phyloP scores from a whole-genome alignment of 2,797 vertebrate species.

The Sphaeramia orbicularis region DNA sequence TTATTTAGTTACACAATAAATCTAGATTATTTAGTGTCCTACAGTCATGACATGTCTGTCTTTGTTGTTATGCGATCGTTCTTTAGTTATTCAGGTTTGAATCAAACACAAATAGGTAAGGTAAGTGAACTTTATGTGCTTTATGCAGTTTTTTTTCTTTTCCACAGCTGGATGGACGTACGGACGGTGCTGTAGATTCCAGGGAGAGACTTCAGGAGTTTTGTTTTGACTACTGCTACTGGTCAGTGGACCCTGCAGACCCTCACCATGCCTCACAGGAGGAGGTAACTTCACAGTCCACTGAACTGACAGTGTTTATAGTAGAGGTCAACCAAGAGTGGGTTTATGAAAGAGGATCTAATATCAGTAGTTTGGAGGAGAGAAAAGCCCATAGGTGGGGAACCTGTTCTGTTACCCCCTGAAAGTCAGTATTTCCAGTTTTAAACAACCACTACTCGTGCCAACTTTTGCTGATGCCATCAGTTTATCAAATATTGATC shows the following conservation, averaged over 20 bases:
- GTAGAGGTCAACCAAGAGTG: too few relatives aligned
- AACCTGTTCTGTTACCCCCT: too few relatives aligned
- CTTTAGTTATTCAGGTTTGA: background rate
- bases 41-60: background rate
- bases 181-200: constrained; percentile 87
- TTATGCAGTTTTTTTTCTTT: constrained; percentile 23
- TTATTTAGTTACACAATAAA: background rate
- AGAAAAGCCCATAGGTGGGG: too few relatives aligned
- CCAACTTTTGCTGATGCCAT: too few relatives aligned
- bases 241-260: constrained; percentile 93
- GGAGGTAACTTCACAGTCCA: constrained; percentile 84
- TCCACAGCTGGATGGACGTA: constrained; percentile 87
- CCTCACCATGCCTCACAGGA: constrained; percentile 95
- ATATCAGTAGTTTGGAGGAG: too few relatives aligned
- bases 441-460: too few relatives aligned
- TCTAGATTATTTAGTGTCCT: constrained; percentile 6
- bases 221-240: constrained; percentile 98
- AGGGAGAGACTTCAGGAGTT: constrained; percentile 93
- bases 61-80: background rate
- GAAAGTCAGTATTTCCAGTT: too few relatives aligned
- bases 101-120: background rate
- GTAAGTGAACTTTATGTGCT: background rate
- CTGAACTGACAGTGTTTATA: too few relatives aligned
- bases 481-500: too few relatives aligned
- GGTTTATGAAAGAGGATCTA: too few relatives aligned